Conservation (phyloP, 2,888 invertebrate species). For the Trissonchulus sp. region DNA sequence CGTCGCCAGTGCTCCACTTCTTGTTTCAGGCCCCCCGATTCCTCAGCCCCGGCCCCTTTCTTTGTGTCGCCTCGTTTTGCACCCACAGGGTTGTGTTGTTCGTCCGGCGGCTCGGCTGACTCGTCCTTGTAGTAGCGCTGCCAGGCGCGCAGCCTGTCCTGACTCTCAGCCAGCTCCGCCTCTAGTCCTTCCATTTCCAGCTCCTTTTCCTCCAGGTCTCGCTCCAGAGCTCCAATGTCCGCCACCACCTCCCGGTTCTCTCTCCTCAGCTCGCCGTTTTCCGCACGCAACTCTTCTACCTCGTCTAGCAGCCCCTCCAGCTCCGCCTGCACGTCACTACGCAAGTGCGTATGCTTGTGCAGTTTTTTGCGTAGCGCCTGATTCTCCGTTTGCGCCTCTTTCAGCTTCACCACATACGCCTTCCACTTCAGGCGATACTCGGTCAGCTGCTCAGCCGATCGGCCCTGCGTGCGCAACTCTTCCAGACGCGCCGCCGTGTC, state of each 20-base stretch:
- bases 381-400: slow-evolving; percentile 46
- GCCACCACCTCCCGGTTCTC: neutral
- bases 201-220: neutral
- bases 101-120: too few species aligned
- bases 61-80: too few species aligned
- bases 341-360: neutral
- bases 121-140: too few species aligned
- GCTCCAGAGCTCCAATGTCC: neutral
- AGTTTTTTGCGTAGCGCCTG: slow-evolving; percentile 39
- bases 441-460: neutral
- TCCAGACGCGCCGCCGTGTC: neutral
- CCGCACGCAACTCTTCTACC: neutral
- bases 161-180: neutral
- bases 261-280: neutral
- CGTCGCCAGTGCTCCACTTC: too few species aligned
- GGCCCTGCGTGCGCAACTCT: neutral
- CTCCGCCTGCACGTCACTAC: neutral
- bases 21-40: too few species aligned
- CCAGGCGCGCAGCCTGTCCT: neutral
- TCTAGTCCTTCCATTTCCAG: neutral
- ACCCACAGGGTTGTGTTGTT: too few species aligned
- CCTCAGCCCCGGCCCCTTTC: too few species aligned
- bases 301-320: slow-evolving; percentile 1
- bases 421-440: slow-evolving; percentile 35
- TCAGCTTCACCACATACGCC: slow-evolving; percentile 47